Evolutionary conservation across 2,113 vertebrate species (phyloP).

Genomic region (Dipodomys stephensi): DNA sequence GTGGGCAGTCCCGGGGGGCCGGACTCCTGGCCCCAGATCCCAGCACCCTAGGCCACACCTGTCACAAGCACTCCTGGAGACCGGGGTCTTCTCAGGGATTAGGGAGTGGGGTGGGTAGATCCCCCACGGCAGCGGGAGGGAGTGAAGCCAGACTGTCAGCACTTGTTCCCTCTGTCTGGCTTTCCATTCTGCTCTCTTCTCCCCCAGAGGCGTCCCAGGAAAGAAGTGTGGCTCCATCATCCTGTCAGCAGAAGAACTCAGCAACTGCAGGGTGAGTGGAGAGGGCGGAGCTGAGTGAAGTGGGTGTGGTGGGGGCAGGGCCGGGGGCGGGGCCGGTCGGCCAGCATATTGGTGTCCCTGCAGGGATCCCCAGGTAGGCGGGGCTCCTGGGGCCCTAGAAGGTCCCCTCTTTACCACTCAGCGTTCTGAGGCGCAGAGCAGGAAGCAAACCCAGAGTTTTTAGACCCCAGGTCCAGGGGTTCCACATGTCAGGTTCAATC

Average conservation of each 20-base stretch:
- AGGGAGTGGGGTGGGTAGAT: not conserved
- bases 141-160: not conserved
- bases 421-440: not conserved
- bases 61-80: not conserved
- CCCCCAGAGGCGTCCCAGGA: constrained; percentile 91
- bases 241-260: constrained; percentile 94
- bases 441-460: too few species aligned
- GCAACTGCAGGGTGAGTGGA: constrained; percentile 95
- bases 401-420: not conserved
- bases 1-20: not conserved
- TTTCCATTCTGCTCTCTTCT: constrained; percentile 43
- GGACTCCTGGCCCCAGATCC: not conserved
- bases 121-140: not conserved
- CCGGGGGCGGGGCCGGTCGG: not conserved
- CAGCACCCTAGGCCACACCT: not conserved
- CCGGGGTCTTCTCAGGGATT: not conserved
- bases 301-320: too few species aligned
- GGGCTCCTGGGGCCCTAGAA: not conserved
- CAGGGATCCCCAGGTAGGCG: not conserved
- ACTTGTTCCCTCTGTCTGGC: constrained; percentile 28
- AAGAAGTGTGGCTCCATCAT: constrained; percentile 97
- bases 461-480: too few species aligned
- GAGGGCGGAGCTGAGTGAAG: not conserved
- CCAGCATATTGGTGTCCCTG: not conserved
- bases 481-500: too few species aligned